A percentile compares a stretch with the other conserved stretches of the same genome.
Conservation (phyloP, 2,113 vertebrate genomes). For the Bucco capensis region DNA sequence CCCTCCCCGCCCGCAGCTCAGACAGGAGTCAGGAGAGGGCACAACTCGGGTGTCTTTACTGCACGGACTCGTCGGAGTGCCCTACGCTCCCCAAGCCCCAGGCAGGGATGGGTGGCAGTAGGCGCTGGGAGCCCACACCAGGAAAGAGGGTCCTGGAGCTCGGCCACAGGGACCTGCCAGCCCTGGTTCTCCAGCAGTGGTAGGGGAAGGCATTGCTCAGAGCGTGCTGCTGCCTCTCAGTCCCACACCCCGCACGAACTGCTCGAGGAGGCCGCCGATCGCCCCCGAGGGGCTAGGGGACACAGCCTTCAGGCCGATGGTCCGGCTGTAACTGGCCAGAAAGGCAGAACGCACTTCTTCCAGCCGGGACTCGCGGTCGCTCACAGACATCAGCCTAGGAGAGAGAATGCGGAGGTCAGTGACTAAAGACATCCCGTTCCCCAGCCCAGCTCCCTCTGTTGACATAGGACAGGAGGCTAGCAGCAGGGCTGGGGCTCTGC, state of each 20-base stretch:
- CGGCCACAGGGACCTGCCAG: background rate
- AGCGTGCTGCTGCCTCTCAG: slow-evolving; percentile 85
- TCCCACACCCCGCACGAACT: slow-evolving; percentile 92
- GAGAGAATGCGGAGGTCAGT: background rate
- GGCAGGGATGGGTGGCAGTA: background rate
- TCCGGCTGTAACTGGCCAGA: slow-evolving; percentile 90
- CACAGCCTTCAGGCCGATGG: slow-evolving; percentile 86
- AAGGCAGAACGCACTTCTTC: slow-evolving; percentile 92
- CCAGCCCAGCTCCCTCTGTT: background rate
- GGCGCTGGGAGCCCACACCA: background rate
- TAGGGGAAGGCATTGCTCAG: slow-evolving; percentile 49
- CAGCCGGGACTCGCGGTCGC: slow-evolving; percentile 84
- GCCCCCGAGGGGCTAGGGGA: slow-evolving; percentile 86
- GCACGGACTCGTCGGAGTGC: background rate
- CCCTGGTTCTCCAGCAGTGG: background rate
- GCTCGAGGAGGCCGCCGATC: slow-evolving; percentile 92
- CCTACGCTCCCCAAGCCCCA: background rate
- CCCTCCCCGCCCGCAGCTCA: background rate
- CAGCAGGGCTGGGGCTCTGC: background rate
- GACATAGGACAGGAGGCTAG: background rate
- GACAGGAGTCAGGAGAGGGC: slow-evolving; percentile 15
- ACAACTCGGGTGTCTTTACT: slow-evolving; percentile 36
- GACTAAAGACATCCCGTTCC: background rate
- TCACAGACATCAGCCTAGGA: slow-evolving; percentile 69
- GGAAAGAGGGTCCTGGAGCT: background rate